Percentiles rank a stretch among this genome's conserved stretches.
These are phyloP conservation scores for Melinopterus prodromus DNA, from an alignment of 2,888 invertebrate genomes.

Conservation along the genomic window DNA sequence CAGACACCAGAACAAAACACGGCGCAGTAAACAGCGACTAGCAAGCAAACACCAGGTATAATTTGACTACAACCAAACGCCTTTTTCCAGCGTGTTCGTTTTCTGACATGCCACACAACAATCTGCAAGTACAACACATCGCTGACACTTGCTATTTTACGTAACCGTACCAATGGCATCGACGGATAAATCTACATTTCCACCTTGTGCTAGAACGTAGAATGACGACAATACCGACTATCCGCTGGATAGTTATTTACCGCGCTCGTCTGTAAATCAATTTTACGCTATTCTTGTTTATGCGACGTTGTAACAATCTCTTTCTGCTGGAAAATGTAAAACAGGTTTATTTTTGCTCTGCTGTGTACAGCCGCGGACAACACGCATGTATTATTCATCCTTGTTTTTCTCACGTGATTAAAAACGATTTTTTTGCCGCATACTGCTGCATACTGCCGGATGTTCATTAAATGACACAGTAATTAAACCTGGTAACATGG, in stretches of 20 bases:
- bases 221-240: not conserved
- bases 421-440: not conserved
- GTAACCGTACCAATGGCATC: no score
- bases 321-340: not conserved
- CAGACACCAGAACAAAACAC: not conserved
- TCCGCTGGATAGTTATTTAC: not conserved
- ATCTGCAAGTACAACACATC: no score
- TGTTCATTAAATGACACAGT: not conserved
- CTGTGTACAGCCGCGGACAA: not conserved
- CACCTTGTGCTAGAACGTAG: not conserved
- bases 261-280: not conserved
- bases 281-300: not conserved
- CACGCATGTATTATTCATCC: not conserved
- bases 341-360: not conserved
- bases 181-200: not conserved
- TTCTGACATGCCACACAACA: no score
- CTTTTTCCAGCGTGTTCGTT: no score
- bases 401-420: slow-evolving; percentile 4
- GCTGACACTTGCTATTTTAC: no score
- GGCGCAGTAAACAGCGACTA: not conserved
- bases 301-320: not conserved
- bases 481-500: not conserved
- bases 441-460: not conserved
- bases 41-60: not conserved
- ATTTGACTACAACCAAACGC: not conserved